Conservation (phyloP, 1,140 invertebrate species). For the Drosophila lowei region DNA sequence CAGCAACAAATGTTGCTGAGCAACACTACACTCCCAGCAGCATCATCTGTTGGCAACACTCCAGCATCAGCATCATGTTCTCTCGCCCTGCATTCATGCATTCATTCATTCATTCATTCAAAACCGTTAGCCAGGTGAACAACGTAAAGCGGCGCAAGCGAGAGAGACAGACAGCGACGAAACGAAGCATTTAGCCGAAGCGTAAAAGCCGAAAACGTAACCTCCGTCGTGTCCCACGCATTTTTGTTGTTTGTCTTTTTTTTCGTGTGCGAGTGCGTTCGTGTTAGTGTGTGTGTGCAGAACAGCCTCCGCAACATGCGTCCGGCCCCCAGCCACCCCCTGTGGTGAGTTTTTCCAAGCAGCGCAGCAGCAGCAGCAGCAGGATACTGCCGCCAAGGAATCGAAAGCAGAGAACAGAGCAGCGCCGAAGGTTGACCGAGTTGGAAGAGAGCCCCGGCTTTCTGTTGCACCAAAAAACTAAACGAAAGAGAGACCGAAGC, state of each 20-base stretch:
- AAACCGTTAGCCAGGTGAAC: conserved; percentile 68
- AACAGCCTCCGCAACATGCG: conserved; percentile 61
- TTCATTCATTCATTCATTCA: not conserved
- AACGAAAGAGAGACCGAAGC: conserved; percentile 1
- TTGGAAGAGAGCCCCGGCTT: conserved; percentile 58
- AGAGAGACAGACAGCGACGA: conserved; percentile 27
- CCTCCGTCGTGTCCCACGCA: conserved; percentile 18
- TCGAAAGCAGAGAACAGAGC: conserved; percentile 50
- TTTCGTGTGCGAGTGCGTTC: conserved; percentile 35
- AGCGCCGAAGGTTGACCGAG: conserved; percentile 73
- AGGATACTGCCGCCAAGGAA: conserved; percentile 52
- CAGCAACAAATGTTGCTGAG: conserved; percentile 43
- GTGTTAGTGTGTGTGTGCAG: conserved; percentile 16
- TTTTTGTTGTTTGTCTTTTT: conserved; percentile 60
- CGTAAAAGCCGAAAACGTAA: conserved; percentile 11
- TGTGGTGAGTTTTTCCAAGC: conserved; percentile 16
- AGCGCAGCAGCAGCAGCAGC: conserved; percentile 5
- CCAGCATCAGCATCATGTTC: conserved; percentile 44
- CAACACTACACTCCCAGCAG: conserved; percentile 28
- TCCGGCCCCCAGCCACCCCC: too few relatives aligned
- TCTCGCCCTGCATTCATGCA: conserved; percentile 14
- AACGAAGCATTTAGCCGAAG: conserved; percentile 20
- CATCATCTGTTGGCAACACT: conserved; percentile 20
- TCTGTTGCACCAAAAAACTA: not conserved
- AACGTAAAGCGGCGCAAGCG: conserved; percentile 34